phyloP scores from a whole-genome alignment of 2,888 invertebrate species.

The Girardia tigrina region DNA sequence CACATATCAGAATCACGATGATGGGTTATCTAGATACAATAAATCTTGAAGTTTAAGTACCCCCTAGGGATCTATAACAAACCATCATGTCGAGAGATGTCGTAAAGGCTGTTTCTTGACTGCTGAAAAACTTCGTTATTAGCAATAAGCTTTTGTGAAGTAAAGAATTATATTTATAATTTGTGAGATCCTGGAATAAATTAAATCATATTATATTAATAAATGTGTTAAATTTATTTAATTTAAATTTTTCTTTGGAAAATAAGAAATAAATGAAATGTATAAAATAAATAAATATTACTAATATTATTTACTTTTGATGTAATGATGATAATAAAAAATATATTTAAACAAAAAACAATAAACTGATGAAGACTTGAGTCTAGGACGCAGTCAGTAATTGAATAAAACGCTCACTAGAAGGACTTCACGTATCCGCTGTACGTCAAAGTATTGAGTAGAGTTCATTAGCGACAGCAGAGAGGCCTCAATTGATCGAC shows the following conservation, averaged over 20 bases:
- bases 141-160: conserved; percentile 32
- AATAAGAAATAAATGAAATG: no score
- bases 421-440: conserved; percentile 3
- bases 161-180: conserved; percentile 35
- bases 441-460: conserved; percentile 3
- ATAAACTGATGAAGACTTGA: no score
- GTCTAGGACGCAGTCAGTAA: no score
- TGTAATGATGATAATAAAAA: no score
- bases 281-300: no score
- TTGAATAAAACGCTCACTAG: no score
- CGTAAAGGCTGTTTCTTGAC: conserved; percentile 26
- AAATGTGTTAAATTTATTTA: no score
- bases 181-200: conserved; percentile 34
- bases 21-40: background rate
- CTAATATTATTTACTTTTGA: no score
- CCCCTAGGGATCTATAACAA: no score
- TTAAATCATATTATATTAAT: no score
- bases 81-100: background rate
- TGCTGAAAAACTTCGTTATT: conserved; percentile 12
- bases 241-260: no score
- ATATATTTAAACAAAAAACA: no score
- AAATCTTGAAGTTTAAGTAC: background rate
- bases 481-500: conserved; percentile 23
- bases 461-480: background rate
- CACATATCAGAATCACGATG: background rate